A percentile compares a stretch with the other conserved stretches of the same genome.
These are phyloP conservation scores for Urophycis tenuis DNA, from an alignment of 2,797 vertebrate genomes.

Conservation along the genomic window DNA sequence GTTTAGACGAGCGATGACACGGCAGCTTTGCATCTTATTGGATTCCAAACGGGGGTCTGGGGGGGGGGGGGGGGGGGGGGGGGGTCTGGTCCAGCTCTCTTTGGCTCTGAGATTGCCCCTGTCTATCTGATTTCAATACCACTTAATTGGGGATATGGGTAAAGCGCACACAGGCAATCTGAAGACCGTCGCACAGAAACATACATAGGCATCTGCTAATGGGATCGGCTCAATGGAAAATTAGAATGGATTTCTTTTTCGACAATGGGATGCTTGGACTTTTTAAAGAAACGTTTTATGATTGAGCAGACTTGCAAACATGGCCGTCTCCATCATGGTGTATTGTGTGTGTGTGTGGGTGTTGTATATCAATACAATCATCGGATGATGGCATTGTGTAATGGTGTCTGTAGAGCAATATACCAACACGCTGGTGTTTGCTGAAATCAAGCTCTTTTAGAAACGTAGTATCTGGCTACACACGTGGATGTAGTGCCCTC, in stretches of 20 bases:
- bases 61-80: no score
- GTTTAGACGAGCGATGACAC: conserved; percentile 7
- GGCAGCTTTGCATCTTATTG: conserved; percentile 21
- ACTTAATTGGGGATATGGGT: background rate
- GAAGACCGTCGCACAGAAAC: background rate
- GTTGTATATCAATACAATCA: background rate
- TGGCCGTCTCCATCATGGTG: background rate
- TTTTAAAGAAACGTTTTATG: background rate
- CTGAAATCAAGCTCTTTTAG: background rate
- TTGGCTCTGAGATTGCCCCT: conserved; percentile 17
- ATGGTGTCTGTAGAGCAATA: background rate
- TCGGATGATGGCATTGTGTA: background rate
- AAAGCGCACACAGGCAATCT: conserved; percentile 8
- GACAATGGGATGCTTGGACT: no score
- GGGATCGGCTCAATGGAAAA: no score
- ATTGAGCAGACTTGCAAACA: background rate
- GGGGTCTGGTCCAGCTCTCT: conserved; percentile 5
- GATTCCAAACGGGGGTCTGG: conserved; percentile 23
- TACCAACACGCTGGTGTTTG: background rate
- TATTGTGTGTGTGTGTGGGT: background rate
- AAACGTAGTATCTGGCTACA: background rate
- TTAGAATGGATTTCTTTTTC: no score
- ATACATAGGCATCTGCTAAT: no score
- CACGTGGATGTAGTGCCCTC: conserved; percentile 27
- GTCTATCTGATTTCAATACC: conserved; percentile 21